Evolutionary conservation across 2,113 vertebrate genomes (phyloP).

Genomic region (Micromys minutus): DNA sequence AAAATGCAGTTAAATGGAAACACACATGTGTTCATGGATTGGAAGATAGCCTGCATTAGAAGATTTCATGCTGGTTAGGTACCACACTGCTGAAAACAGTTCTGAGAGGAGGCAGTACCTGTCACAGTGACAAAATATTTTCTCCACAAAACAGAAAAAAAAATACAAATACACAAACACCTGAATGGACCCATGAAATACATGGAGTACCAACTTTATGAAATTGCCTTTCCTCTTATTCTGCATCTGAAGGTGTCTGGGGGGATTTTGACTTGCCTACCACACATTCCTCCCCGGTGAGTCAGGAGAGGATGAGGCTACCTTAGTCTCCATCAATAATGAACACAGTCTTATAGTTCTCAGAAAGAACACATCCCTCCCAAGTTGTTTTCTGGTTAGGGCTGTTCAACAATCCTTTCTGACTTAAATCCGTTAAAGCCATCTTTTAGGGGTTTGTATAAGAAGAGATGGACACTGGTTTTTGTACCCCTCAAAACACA

Average conservation of each 20-base stretch:
- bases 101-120: not conserved
- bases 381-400: conserved; percentile 28
- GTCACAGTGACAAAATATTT: not conserved
- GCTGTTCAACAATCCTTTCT: not conserved
- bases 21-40: not conserved
- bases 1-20: not conserved
- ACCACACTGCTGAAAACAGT: not conserved
- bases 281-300: conserved; percentile 64
- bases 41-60: not conserved
- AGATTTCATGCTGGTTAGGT: not conserved
- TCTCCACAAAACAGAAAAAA: not conserved
- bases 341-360: conserved; percentile 43
- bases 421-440: conserved; percentile 7
- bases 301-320: conserved; percentile 63
- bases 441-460: not conserved
- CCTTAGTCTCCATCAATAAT: conserved; percentile 36
- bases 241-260: conserved; percentile 57
- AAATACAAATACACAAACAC: not conserved
- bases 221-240: conserved; percentile 54
- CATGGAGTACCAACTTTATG: conserved; percentile 45
- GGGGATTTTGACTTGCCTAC: conserved; percentile 50
- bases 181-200: not conserved
- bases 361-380: conserved; percentile 45
- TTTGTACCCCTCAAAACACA: not conserved
- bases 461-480: not conserved